These are phyloP conservation scores for Agrotis puta DNA, from an alignment of 2,888 invertebrate genomes.

Conservation along the genomic window DNA sequence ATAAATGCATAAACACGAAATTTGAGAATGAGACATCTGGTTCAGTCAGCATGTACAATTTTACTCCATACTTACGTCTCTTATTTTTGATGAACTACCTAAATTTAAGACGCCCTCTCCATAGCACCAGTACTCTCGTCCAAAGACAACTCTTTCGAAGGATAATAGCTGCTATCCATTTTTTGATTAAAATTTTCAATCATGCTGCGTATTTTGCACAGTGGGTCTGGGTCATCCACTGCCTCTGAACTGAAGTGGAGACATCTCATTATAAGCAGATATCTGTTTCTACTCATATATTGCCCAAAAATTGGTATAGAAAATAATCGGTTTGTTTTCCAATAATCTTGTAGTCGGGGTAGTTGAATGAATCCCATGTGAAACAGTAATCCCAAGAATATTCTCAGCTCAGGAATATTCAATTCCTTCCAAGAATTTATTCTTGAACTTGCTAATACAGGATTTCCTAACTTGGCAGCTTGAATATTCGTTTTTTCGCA, in stretches of 20 bases:
- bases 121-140: slow-evolving; percentile 1
- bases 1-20: slow-evolving; percentile 5
- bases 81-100: neutral
- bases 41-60: neutral
- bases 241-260: neutral
- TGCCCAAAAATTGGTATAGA: neutral
- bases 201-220: neutral
- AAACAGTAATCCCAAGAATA: neutral
- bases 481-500: neutral
- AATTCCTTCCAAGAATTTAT: slow-evolving; percentile 1
- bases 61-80: neutral
- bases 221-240: neutral
- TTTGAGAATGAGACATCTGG: neutral
- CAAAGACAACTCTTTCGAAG: neutral
- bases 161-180: neutral
- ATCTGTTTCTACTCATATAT: slow-evolving; percentile 5
- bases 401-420: slow-evolving; percentile 6
- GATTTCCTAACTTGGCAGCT: neutral
- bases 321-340: slow-evolving; percentile 6
- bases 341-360: neutral
- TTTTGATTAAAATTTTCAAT: slow-evolving; percentile 1
- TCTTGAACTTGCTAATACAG: neutral
- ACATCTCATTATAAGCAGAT: slow-evolving; percentile 3
- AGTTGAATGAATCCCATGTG: slow-evolving; percentile 6
- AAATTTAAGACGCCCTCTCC: slow-evolving; percentile 1